Conservation (phyloP, 1,140 invertebrate species). For the Sycophila sp. region DNA sequence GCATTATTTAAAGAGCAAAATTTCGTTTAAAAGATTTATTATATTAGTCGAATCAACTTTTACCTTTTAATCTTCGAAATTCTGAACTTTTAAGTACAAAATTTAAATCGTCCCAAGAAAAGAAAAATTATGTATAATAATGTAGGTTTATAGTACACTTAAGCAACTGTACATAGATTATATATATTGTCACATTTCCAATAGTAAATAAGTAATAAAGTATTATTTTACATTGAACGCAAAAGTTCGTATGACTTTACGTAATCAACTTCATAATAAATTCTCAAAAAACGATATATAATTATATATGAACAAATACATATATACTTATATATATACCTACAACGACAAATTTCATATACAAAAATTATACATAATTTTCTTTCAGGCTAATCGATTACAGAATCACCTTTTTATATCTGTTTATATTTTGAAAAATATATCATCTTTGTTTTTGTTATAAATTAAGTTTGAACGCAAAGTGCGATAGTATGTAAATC, state of each 20-base stretch:
- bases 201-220: background rate
- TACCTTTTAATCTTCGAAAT: too few relatives aligned
- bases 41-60: too few relatives aligned
- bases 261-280: slow-evolving; percentile 10
- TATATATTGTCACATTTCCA: background rate
- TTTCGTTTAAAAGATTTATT: too few relatives aligned
- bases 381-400: background rate
- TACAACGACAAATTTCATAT: slow-evolving; percentile 10
- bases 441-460: background rate
- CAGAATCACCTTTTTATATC: too few relatives aligned
- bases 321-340: background rate
- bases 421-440: too few relatives aligned
- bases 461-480: background rate
- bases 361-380: slow-evolving; percentile 20
- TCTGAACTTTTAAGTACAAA: slow-evolving; percentile 27
- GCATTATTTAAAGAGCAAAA: too few relatives aligned
- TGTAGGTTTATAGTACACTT: background rate
- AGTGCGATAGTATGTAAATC: background rate
- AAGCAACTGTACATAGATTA: background rate
- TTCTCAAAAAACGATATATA: slow-evolving; percentile 7
- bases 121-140: background rate
- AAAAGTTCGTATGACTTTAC: too few relatives aligned
- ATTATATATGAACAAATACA: background rate
- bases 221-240: background rate
- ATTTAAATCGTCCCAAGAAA: background rate